phyloP scores from a whole-genome alignment of 1,140 invertebrate genomes.

The Drosophila arizonae region DNA sequence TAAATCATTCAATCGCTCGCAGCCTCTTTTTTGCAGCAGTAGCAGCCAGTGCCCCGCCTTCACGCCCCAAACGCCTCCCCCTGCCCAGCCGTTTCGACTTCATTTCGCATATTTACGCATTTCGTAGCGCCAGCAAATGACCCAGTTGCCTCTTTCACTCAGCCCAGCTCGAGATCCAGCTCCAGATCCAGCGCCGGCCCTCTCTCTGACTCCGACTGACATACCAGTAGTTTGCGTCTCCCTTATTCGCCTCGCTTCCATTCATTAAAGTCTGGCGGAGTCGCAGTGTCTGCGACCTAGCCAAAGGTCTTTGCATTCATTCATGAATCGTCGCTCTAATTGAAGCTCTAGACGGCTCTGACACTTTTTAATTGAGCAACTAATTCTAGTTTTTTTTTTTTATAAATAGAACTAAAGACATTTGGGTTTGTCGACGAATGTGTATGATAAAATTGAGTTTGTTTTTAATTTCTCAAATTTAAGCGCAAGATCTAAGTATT shows the following conservation, averaged over 20 bases:
- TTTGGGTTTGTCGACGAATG: no score
- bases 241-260: conserved; percentile 4
- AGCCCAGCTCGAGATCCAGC: neutral
- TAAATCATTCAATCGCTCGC: conserved; percentile 82
- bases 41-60: neutral
- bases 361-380: conserved; percentile 68
- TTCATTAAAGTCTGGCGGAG: conserved; percentile 50
- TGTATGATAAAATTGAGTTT: no score
- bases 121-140: conserved; percentile 35
- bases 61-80: neutral
- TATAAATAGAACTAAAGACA: no score
- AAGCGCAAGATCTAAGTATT: no score
- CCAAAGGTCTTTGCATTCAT: conserved; percentile 41
- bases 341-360: conserved; percentile 63
- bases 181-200: neutral
- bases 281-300: conserved; percentile 5
- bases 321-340: conserved; percentile 61
- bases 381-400: conserved; percentile 38
- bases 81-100: conserved; percentile 5
- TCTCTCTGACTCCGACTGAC: conserved; percentile 27
- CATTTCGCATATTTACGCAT: conserved; percentile 48
- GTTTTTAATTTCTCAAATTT: no score
- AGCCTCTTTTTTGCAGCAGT: conserved; percentile 27
- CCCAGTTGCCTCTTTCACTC: conserved; percentile 19
- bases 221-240: conserved; percentile 14